Conservation (phyloP, 2,113 vertebrate genomes). For the Smithornis capensis region DNA sequence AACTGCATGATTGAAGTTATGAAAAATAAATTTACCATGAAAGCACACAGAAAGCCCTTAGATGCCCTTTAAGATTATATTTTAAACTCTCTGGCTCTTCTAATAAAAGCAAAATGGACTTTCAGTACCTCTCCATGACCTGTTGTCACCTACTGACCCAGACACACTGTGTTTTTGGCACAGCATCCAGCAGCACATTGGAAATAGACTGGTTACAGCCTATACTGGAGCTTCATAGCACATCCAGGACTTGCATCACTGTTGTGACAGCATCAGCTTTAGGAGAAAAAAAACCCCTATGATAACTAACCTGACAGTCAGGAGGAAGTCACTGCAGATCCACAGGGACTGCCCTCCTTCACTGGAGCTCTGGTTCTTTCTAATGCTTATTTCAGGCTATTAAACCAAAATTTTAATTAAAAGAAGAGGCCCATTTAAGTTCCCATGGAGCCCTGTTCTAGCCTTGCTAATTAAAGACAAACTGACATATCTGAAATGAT, state of each 20-base stretch:
- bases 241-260: neutral
- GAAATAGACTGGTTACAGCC: neutral
- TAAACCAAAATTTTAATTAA: constrained; percentile 17
- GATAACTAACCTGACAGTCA: neutral
- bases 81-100: neutral
- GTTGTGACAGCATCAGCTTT: neutral
- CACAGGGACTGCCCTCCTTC: neutral
- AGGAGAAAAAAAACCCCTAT: neutral
- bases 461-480: constrained; percentile 67
- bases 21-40: neutral
- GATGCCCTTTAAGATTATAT: neutral
- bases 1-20: neutral
- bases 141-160: neutral
- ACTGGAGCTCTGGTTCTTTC: neutral
- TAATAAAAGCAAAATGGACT: neutral
- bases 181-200: neutral
- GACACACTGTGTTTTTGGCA: neutral
- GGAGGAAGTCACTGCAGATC: neutral
- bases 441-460: neutral
- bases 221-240: neutral
- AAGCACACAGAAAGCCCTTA: neutral
- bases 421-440: constrained; percentile 30
- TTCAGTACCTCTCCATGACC: neutral
- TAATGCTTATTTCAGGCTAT: constrained; percentile 45
- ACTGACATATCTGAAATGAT: neutral